Evolutionary conservation across 2,888 invertebrate genomes (phyloP), one percentile per base, ranked within the genome.

Genomic region (Pyrrhosoma nymphula): DNA sequence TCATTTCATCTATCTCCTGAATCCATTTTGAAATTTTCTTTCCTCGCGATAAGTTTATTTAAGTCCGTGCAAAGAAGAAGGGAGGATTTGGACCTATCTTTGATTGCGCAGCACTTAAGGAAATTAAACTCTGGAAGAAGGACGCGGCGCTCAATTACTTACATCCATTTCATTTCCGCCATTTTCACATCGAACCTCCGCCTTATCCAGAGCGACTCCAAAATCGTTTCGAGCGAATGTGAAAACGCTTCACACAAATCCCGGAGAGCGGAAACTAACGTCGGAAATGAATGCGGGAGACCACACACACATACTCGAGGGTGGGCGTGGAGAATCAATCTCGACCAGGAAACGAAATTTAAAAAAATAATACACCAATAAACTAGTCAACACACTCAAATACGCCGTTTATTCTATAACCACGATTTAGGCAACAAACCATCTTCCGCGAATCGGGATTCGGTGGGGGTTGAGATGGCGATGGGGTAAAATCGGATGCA

Each of bases 161-260:
- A 82, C 82, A 35, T 82, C 82, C 82, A 35, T 82, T 82, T 82
- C 82, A 82, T 82, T 82, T 82, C 82, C 82, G 82, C n/a, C 26
- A 69, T 26, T 26, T 69, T 69, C n/a, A 23, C 82, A 82, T 82
- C 82, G 35, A 82, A 60, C 60, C 82, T 18, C 82, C 30, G 26
- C 82, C 30, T 35, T 35, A 82, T 35, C 82, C 82, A 30, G 82
- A n/a, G 18, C 3, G 16, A 82, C 30, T 35, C 82, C 82, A 12
- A 82, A 82, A 82, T 35, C 82, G 35, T 82, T 82, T 82, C 82
- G 30, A 30, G 35, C 16, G 82, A 82, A 82, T 35, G 82, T 35
- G 82, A 82, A 60, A 82, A 82, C 82, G 35, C 82, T 82, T 82
- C 16, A n/a, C 35, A 35, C 82, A 35, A 82, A 82, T 82, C 82